Conservation (phyloP, 2,888 invertebrate genomes). For the Pteria penguin region DNA sequence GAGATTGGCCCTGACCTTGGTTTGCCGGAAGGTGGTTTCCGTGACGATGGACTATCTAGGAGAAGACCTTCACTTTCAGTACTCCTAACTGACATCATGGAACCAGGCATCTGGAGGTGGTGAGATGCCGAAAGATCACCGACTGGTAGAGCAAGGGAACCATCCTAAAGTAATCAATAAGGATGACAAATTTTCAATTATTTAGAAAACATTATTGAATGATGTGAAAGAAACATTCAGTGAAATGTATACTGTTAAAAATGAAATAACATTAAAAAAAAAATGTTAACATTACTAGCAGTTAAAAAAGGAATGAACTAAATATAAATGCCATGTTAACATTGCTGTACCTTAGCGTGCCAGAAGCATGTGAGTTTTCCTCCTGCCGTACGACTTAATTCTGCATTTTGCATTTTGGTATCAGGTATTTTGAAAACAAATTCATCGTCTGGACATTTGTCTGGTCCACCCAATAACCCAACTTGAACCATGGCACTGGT, state of each 20-base stretch:
- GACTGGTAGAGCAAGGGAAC: not conserved
- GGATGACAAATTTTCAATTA: not conserved
- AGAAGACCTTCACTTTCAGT: slow-evolving; percentile 51
- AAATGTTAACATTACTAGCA: no score
- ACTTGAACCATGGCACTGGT: slow-evolving; percentile 63
- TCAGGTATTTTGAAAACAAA: slow-evolving; percentile 79
- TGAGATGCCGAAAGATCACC: slow-evolving; percentile 9
- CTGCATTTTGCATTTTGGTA: slow-evolving; percentile 67
- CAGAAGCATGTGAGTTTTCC: slow-evolving; percentile 69
- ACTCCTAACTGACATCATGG: slow-evolving; percentile 53
- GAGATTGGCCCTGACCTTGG: slow-evolving; percentile 2
- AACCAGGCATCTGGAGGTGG: slow-evolving; percentile 29
- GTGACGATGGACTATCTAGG: slow-evolving; percentile 42
- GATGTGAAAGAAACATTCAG: no score
- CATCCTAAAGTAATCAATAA: no score
- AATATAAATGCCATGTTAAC: not conserved
- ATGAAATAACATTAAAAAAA: no score
- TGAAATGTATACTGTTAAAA: no score
- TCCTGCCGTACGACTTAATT: slow-evolving; percentile 61
- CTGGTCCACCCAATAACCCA: slow-evolving; percentile 79
- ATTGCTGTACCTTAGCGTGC: slow-evolving; percentile 30
- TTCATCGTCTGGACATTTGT: slow-evolving; percentile 78
- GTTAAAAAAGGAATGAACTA: no score
- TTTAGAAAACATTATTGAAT: no score
- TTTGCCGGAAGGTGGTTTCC: slow-evolving; percentile 57